Evolutionary conservation across 2,113 vertebrate genomes (phyloP).

Genomic region (Corythaixoides concolor): DNA sequence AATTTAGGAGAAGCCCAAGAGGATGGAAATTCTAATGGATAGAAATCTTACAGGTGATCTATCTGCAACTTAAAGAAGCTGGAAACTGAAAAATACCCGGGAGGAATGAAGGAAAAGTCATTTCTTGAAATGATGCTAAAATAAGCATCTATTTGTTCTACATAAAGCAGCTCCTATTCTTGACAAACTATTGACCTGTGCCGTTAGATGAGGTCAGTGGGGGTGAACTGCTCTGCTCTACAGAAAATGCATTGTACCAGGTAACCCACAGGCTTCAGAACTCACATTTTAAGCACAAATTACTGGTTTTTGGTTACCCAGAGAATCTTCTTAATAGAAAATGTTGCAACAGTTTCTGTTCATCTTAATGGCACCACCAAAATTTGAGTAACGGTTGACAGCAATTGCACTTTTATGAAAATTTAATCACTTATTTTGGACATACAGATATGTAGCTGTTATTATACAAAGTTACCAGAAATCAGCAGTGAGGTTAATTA

Average conservation of each 20-base stretch:
- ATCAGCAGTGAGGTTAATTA: background rate
- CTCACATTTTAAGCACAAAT: background rate
- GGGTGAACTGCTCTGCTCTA: background rate
- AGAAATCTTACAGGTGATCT: background rate
- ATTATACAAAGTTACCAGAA: background rate
- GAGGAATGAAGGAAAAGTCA: background rate
- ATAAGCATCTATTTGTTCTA: background rate
- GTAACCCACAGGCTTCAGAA: background rate
- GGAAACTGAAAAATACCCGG: background rate
- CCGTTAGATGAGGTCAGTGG: background rate
- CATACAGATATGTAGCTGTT: background rate
- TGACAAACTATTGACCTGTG: background rate
- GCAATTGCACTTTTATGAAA: background rate
- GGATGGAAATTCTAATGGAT: background rate
- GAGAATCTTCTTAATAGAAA: background rate
- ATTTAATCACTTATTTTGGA: background rate
- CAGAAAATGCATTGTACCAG: background rate
- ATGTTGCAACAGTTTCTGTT: background rate
- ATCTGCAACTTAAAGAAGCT: background rate
- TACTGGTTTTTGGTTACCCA: background rate
- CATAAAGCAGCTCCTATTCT: background rate
- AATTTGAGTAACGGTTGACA: background rate
- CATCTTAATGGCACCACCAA: background rate
- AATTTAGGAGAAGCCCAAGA: background rate
- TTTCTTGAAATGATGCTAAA: background rate